Evolutionary conservation across 2,888 invertebrate species (phyloP), one percentile per base, ranked within the genome.

Genomic region (Nemotelus nigrinus): DNA sequence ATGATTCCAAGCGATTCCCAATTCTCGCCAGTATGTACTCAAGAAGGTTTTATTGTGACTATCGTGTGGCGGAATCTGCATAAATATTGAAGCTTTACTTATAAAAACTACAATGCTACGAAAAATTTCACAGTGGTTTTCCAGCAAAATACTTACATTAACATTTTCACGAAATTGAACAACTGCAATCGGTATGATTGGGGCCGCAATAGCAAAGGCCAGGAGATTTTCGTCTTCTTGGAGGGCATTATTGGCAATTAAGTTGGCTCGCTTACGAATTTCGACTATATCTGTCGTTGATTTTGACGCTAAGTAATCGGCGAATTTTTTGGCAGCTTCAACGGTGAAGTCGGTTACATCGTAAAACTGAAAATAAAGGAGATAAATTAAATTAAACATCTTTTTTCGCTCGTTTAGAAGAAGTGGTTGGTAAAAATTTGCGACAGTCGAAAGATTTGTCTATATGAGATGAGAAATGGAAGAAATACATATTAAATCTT

Each of bases 161-260:
- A 87, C 85, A 81, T 85, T 86, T 81, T 86, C 86, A 80, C 86
- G 84, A 83, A 87, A 87, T 82, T 87, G 87, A 78, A 87, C 86
- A 81, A 87, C 87, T 78, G 87, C 88, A 76, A 88, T 84, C 82
- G 86, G 86, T 80, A 86, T 84, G 78, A 83, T 85, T 67, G 88
- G 87, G 68, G 87, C 87, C 78, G 87, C 87, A 70, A 87, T 84
- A 63, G 87, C 87, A 82, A 87, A 86, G 39, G 87, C 87, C 82
- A 87, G 80, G 63, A 87, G 83, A 81, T 85, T 85, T 79, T 87
- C 87, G 81, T 87, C 88, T 81, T 87, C 85, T 77, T 83, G 83
- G 72, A 87, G 82, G 77, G 87, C 87, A 80, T 84, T 83, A 80
- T 83, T 85, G 80, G 88, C 87, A 78, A 88, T 85, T 78, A 79